These are phyloP conservation scores for Anarhynchus alexandrinus DNA, from an alignment of 2,113 vertebrate genomes.

Conservation along the genomic window DNA sequence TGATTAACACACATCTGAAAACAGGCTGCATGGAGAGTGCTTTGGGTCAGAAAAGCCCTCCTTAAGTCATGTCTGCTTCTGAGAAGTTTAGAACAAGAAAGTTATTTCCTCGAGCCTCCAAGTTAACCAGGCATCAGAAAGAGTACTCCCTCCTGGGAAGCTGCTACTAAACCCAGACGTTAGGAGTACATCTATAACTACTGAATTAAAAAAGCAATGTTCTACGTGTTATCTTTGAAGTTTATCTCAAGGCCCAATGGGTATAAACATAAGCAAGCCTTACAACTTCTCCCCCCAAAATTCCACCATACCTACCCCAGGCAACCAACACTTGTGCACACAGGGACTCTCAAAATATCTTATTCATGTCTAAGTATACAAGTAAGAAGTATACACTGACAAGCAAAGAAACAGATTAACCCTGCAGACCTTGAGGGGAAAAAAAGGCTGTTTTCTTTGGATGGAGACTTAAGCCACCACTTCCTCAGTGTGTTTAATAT, in stretches of 20 bases:
- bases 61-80: neutral
- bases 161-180: neutral
- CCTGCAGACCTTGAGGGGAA: neutral
- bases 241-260: neutral
- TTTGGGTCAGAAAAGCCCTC: neutral
- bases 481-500: neutral
- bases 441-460: neutral
- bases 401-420: slow-evolving; percentile 4
- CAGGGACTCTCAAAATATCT: neutral
- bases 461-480: neutral
- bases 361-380: neutral
- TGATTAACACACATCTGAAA: neutral
- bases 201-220: neutral
- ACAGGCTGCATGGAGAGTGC: neutral
- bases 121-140: slow-evolving; percentile 23
- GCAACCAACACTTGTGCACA: neutral
- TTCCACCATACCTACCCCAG: neutral
- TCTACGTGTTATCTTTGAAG: slow-evolving; percentile 26
- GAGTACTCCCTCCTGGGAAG: neutral
- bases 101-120: slow-evolving; percentile 19
- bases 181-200: neutral
- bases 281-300: neutral
- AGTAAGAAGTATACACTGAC: neutral
- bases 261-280: neutral
- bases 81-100: neutral